Conservation (phyloP, 2,113 vertebrate genomes). For the Edolisoma coerulescens region DNA sequence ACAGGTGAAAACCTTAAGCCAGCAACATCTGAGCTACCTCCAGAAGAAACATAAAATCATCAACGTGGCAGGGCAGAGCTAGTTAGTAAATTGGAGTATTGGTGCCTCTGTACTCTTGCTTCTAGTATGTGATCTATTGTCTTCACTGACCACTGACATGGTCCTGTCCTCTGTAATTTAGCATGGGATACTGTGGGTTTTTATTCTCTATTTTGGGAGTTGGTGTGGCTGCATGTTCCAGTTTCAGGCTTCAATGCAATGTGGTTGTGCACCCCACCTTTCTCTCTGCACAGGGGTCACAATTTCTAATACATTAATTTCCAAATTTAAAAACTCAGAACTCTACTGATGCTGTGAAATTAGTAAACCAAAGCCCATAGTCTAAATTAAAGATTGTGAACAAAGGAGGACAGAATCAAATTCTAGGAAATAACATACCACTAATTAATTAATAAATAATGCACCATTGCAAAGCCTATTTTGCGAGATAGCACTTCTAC, state of each 20-base stretch:
- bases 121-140: background rate
- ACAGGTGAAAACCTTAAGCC: background rate
- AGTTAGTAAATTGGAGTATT: background rate
- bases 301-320: background rate
- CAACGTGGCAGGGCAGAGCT: background rate
- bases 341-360: background rate
- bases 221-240: accelerated
- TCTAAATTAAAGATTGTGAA: background rate
- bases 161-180: background rate
- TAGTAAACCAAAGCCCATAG: background rate
- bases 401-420: background rate
- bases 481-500: background rate
- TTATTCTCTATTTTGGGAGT: background rate
- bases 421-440: background rate
- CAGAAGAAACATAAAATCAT: background rate
- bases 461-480: background rate
- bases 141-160: background rate
- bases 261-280: background rate
- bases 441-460: background rate
- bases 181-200: accelerated
- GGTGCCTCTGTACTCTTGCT: background rate
- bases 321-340: background rate
- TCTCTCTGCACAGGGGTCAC: background rate
- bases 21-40: background rate
- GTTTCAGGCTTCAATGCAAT: background rate